Conservation (phyloP, 2,113 vertebrate genomes). For the Myiopsitta monachus region DNA sequence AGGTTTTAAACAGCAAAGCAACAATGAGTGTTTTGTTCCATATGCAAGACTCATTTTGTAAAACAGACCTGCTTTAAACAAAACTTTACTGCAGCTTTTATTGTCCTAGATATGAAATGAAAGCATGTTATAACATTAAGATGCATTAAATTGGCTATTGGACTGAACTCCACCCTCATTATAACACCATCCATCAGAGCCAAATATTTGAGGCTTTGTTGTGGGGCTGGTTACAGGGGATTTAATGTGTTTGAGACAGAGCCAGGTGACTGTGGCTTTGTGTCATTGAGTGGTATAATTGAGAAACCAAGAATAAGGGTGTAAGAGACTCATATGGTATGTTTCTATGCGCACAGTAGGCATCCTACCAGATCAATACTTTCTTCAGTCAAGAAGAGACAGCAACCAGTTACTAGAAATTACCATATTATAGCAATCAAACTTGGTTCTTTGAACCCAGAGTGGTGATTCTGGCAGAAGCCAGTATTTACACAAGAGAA, state of each 20-base stretch:
- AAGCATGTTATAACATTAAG: conserved; percentile 19
- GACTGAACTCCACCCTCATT: conserved; percentile 36
- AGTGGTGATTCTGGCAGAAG: background rate
- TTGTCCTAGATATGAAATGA: conserved; percentile 42
- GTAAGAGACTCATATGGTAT: background rate
- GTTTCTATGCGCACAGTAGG: background rate
- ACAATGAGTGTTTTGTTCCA: conserved; percentile 54
- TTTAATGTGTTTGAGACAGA: background rate
- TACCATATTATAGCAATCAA: background rate
- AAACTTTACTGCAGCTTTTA: conserved; percentile 28
- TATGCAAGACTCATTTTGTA: conserved; percentile 39
- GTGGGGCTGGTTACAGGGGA: background rate
- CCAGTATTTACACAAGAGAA: background rate
- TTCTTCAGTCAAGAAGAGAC: background rate
- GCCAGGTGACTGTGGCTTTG: conserved; percentile 34
- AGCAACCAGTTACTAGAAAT: background rate
- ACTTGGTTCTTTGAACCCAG: background rate
- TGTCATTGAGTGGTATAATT: background rate
- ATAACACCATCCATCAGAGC: background rate
- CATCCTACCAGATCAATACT: background rate
- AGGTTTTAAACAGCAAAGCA: conserved; percentile 52
- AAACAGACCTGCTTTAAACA: conserved; percentile 47
- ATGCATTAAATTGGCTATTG: conserved; percentile 22
- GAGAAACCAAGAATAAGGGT: background rate
- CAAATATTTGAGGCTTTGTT: conserved; percentile 37